Evolutionary conservation across 2,113 vertebrate genomes (phyloP), one percentile per base, ranked within the genome.

Genomic region (Falco punctatus): DNA sequence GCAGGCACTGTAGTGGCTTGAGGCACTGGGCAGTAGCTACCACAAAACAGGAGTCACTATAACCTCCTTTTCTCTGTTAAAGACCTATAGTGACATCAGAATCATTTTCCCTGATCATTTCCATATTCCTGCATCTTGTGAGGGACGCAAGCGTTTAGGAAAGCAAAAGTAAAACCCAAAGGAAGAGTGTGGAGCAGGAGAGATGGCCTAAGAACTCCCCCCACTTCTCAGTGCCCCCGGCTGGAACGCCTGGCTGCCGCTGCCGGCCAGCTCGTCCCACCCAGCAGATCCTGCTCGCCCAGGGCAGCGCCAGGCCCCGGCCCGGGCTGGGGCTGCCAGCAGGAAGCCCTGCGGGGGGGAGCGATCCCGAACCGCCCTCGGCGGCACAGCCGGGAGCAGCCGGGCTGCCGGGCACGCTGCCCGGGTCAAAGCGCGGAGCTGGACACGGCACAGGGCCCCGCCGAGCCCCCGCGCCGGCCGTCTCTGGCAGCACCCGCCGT

Each of bases 391-490:
- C 54, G 59, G 55, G n/a, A 75, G 54, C n/a, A 46, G n/a, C 78
- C 2, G 0, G 54, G 51, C 32, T 67, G 15, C 48, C 48, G 1
- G 0, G 42, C 4, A 7, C 3, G 0, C 15, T 42, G 11, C 35
- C 32, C 49, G 27, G 26, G 32, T 40, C 3, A 1, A 48, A 67
- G 3, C 2, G 0, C 0, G 3, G 22, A 64, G 57, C 46, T 51
- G 38, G 83, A 73, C 5, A 10, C 11, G 30, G 52, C 0, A 11
- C 0, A 4, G 57, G 32, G 48, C 15, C 59, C 69, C 51, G 22
- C 33, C n/a, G 49, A 88, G 54, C 13, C 21, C 72, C 49, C 35
- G 3, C 2, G 3, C 51, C 13, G n/a, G 30, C 28, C 10, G 40
- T 5, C 54, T 61, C 71, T 21, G 30, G 44, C 62, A 44, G 13